phyloP scores from a whole-genome alignment of 2,113 vertebrate species.

The Macaca nemestrina region DNA sequence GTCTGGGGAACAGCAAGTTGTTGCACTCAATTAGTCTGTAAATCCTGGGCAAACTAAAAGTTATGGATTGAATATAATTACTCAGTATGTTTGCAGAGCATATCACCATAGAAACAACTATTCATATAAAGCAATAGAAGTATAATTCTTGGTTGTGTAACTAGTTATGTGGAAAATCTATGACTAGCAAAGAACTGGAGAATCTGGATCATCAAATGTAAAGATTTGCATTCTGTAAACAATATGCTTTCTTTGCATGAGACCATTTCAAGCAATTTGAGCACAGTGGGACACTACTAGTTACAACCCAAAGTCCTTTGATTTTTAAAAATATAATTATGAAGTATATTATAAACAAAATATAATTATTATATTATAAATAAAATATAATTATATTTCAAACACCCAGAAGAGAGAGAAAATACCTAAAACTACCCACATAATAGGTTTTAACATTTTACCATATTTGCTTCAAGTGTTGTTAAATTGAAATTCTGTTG shows the following conservation, averaged over 20 bases:
- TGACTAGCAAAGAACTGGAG: neutral
- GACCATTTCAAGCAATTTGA: constrained; percentile 12
- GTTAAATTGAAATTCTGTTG: neutral
- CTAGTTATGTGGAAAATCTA: neutral
- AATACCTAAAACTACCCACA: neutral
- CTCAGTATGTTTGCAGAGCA: neutral
- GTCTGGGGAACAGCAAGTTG: neutral
- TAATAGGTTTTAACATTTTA: neutral
- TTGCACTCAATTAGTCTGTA: neutral
- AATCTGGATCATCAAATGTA: neutral
- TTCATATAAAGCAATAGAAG: neutral
- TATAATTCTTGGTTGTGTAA: neutral
- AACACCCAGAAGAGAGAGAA: constrained; percentile 3
- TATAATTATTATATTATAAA: too few relatives aligned
- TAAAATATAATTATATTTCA: neutral
- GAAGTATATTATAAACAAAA: neutral
- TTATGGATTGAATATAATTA: neutral
- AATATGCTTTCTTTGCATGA: neutral
- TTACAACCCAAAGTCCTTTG: neutral
- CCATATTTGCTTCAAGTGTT: neutral
- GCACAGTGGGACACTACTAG: neutral
- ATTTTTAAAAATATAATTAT: neutral
- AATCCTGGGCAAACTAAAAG: neutral
- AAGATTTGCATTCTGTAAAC: neutral
- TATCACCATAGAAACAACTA: neutral